Percentiles rank a stretch among this genome's conserved stretches.
These are phyloP conservation scores for Yasuhikotakia modesta DNA, from an alignment of 2,797 vertebrate genomes.

Conservation along the genomic window DNA sequence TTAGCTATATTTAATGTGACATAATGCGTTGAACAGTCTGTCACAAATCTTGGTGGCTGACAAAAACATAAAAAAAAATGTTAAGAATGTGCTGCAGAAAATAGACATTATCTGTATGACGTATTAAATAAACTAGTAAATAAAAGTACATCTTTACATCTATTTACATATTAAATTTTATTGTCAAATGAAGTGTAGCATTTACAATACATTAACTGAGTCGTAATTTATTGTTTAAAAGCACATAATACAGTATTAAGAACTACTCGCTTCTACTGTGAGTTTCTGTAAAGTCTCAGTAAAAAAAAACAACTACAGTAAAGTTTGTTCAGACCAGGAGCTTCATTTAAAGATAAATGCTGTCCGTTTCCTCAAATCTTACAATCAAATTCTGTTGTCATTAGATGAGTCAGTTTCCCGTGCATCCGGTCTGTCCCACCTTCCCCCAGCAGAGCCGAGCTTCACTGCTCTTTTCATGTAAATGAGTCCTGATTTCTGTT, in stretches of 20 bases:
- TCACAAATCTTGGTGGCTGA: too few species aligned
- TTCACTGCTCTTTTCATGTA: conserved; percentile 81
- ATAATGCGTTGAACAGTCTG: too few species aligned
- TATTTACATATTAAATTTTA: too few species aligned
- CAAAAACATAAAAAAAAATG: too few species aligned
- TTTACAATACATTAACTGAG: too few species aligned
- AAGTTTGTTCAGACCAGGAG: neutral
- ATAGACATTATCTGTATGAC: too few species aligned
- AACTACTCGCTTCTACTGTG: neutral
- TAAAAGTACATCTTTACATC: too few species aligned
- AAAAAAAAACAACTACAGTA: neutral
- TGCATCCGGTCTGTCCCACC: conserved; percentile 42
- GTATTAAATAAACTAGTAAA: too few species aligned
- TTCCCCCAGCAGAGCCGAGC: conserved; percentile 53
- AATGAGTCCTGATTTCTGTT: conserved; percentile 82
- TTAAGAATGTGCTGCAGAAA: too few species aligned
- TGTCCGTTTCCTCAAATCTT: conserved; percentile 66
- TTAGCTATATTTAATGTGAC: too few species aligned
- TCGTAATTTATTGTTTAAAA: too few species aligned
- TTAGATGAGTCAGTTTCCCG: conserved; percentile 55
- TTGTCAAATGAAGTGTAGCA: too few species aligned
- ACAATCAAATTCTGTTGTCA: conserved; percentile 49
- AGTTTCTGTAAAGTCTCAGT: neutral
- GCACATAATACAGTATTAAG: neutral
- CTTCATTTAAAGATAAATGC: conserved; percentile 32